These are phyloP conservation scores for Coracopsis vasa DNA, from an alignment of 2,113 vertebrate genomes.

Conservation along the genomic window DNA sequence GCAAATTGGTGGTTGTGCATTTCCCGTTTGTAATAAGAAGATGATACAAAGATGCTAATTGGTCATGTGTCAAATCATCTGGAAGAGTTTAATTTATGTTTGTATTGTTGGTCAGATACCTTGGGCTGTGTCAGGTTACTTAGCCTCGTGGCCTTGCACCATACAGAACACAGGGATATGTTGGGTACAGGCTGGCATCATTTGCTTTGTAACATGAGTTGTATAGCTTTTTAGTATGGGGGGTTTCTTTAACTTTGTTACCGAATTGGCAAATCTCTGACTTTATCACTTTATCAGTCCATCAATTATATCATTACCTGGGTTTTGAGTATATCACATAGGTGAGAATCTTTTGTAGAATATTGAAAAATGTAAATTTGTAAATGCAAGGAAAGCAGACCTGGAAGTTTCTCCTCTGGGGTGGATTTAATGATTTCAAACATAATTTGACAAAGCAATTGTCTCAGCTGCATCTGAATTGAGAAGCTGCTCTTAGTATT, in stretches of 20 bases:
- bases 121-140: background rate
- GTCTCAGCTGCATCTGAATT: background rate
- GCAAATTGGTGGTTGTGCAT: background rate
- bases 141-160: background rate
- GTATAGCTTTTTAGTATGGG: background rate
- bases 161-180: background rate
- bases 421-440: background rate
- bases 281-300: background rate
- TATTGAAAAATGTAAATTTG: background rate
- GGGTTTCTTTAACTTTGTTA: background rate
- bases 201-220: background rate
- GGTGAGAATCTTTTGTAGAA: background rate
- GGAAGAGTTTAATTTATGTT: background rate
- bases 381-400: background rate
- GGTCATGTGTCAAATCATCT: background rate
- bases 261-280: background rate
- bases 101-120: background rate
- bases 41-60: background rate
- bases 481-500: slow-evolving; percentile 17
- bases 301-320: background rate
- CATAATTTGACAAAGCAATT: background rate
- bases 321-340: background rate
- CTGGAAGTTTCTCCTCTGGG: background rate
- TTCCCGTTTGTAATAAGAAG: background rate
- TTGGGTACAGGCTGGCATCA: background rate